These are phyloP conservation scores for Lucinisca nassula DNA, from an alignment of 2,888 invertebrate genomes.

Conservation along the genomic window DNA sequence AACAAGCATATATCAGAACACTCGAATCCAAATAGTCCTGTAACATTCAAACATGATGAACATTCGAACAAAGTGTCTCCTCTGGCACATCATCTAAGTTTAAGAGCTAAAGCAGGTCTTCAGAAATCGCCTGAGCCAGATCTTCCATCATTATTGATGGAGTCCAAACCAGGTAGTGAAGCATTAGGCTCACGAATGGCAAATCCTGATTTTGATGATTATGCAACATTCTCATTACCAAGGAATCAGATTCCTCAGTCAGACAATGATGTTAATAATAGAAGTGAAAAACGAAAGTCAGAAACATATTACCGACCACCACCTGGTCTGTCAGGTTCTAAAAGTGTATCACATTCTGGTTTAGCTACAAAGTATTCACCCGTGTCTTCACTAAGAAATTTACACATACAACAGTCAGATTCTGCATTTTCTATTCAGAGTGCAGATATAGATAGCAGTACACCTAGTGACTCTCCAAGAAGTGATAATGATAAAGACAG, in stretches of 20 bases:
- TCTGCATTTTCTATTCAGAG: constrained; percentile 81
- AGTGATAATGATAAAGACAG: constrained; percentile 6
- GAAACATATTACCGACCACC: constrained; percentile 33
- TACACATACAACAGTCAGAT: constrained; percentile 77
- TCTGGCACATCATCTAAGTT: constrained; percentile 51
- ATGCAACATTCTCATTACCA: constrained; percentile 66
- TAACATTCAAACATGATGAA: constrained; percentile 48
- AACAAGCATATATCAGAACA: neutral
- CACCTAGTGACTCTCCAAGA: constrained; percentile 66
- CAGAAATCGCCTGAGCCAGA: constrained; percentile 59
- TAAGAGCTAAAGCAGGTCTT: constrained; percentile 39
- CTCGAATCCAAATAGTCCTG: constrained; percentile 23
- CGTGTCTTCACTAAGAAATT: constrained; percentile 55
- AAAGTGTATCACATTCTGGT: constrained; percentile 40
- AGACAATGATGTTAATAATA: neutral
- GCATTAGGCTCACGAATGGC: constrained; percentile 80
- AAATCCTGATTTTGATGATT: constrained; percentile 69
- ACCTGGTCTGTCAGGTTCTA: constrained; percentile 20
- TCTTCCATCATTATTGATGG: constrained; percentile 73
- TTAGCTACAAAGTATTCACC: constrained; percentile 28
- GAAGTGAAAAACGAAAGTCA: constrained; percentile 29
- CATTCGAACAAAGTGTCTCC: constrained; percentile 48
- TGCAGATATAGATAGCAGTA: constrained; percentile 65
- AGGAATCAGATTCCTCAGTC: constrained; percentile 22
- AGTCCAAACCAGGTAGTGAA: constrained; percentile 77